These are phyloP conservation scores for Naja naja DNA, from an alignment of 2,113 vertebrate genomes.

Conservation along the genomic window DNA sequence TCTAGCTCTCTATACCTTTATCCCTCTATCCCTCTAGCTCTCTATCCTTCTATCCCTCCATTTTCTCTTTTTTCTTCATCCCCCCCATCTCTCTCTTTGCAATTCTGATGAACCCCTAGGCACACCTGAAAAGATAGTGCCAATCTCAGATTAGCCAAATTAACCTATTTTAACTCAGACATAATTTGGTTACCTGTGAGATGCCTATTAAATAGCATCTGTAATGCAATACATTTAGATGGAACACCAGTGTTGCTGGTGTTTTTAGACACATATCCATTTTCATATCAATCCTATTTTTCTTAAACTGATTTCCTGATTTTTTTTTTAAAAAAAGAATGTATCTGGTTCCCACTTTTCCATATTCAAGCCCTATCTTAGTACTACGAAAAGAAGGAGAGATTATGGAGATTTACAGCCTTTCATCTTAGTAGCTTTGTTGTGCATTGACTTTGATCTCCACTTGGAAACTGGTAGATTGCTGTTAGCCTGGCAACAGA, in stretches of 20 bases:
- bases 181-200: constrained; percentile 16
- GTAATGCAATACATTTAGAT: not conserved
- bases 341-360: not conserved
- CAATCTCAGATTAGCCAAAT: not conserved
- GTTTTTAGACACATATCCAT: not conserved
- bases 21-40: not conserved
- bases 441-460: not conserved
- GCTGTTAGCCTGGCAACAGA: not conserved
- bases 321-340: not conserved
- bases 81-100: not conserved
- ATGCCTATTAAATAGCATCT: not conserved
- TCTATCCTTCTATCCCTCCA: not conserved
- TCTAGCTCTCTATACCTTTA: not conserved
- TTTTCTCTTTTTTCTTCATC: not conserved
- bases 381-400: not conserved
- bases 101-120: not conserved
- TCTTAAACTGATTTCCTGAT: not conserved
- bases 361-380: not conserved
- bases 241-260: not conserved
- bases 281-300: constrained; percentile 8
- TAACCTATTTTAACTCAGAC: not conserved
- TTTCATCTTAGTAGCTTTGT: not conserved
- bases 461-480: not conserved
- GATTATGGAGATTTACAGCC: not conserved
- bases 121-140: not conserved